Conservation (phyloP, 1,140 invertebrate species). For the Cydia splendana region DNA sequence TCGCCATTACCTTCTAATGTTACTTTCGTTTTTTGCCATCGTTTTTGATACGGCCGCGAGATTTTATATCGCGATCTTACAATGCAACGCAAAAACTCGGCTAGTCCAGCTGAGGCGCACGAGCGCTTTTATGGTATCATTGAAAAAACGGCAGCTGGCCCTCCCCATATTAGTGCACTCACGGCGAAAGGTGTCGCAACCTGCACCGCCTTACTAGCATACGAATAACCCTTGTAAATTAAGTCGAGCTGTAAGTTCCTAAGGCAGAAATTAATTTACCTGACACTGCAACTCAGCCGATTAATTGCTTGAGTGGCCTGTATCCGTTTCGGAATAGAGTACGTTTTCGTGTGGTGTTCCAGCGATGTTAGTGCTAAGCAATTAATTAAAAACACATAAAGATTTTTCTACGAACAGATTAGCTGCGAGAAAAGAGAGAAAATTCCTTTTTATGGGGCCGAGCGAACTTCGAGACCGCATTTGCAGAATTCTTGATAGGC, state of each 20-base stretch:
- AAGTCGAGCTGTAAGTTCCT: slow-evolving; percentile 39
- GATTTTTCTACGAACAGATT: slow-evolving; percentile 54
- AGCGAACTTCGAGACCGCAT: slow-evolving; percentile 43
- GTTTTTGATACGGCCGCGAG: slow-evolving; percentile 29
- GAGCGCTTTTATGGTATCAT: slow-evolving; percentile 47
- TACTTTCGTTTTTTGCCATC: slow-evolving; percentile 33
- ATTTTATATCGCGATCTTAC: slow-evolving; percentile 27
- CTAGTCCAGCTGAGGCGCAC: slow-evolving; percentile 48
- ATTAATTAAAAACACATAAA: slow-evolving; percentile 66
- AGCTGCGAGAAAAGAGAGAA: slow-evolving; percentile 56
- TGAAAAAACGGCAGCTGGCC: slow-evolving; percentile 63
- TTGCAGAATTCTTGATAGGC: slow-evolving; percentile 48
- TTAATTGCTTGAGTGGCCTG: slow-evolving; percentile 37
- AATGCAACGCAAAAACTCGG: slow-evolving; percentile 44
- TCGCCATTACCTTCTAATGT: slow-evolving; percentile 30
- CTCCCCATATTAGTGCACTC: slow-evolving; percentile 57
- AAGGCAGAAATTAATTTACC: slow-evolving; percentile 56
- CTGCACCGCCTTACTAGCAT: slow-evolving; percentile 40
- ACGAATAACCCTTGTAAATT: slow-evolving; percentile 48
- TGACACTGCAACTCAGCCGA: slow-evolving; percentile 26
- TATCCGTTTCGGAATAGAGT: slow-evolving; percentile 45
- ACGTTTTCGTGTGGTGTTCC: slow-evolving; percentile 39
- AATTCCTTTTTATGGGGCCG: slow-evolving; percentile 48
- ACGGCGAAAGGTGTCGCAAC: slow-evolving; percentile 61
- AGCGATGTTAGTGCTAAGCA: slow-evolving; percentile 38